phyloP scores from a whole-genome alignment of 2,888 invertebrate species.

The Callosobruchus maculatus region DNA sequence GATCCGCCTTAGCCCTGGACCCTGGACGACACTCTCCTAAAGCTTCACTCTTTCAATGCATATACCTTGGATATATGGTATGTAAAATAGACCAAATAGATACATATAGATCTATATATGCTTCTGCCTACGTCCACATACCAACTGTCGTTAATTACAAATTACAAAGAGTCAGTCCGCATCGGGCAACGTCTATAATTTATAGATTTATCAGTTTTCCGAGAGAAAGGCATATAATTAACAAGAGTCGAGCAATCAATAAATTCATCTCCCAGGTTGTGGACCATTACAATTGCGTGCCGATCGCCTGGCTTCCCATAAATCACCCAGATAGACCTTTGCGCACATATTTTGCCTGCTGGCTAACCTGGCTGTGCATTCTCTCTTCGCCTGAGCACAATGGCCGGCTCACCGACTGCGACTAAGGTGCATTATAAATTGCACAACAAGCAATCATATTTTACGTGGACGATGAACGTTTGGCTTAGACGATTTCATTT shows the following conservation, averaged over 20 bases:
- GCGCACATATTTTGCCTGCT: conserved; percentile 22
- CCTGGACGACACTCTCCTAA: too few relatives aligned
- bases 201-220: conserved; percentile 2
- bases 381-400: not conserved
- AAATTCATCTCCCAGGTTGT: conserved; percentile 19
- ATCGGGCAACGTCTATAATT: not conserved
- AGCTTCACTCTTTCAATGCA: too few relatives aligned
- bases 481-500: not conserved
- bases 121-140: not conserved
- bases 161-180: not conserved
- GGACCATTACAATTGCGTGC: conserved; percentile 24
- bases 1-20: too few relatives aligned
- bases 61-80: too few relatives aligned
- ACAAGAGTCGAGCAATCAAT: conserved; percentile 14
- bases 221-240: conserved; percentile 1
- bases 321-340: conserved; percentile 21
- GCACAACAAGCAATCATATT: not conserved
- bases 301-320: conserved; percentile 18
- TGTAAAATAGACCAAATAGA: not conserved
- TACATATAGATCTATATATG: not conserved
- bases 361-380: conserved; percentile 15
- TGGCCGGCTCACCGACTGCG: not conserved
- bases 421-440: not conserved
- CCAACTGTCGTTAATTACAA: not conserved
- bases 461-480: not conserved